Percentiles rank a stretch among this genome's conserved stretches.
Evolutionary conservation across 1,140 invertebrate species (phyloP).

Genomic region (Physella acuta): DNA sequence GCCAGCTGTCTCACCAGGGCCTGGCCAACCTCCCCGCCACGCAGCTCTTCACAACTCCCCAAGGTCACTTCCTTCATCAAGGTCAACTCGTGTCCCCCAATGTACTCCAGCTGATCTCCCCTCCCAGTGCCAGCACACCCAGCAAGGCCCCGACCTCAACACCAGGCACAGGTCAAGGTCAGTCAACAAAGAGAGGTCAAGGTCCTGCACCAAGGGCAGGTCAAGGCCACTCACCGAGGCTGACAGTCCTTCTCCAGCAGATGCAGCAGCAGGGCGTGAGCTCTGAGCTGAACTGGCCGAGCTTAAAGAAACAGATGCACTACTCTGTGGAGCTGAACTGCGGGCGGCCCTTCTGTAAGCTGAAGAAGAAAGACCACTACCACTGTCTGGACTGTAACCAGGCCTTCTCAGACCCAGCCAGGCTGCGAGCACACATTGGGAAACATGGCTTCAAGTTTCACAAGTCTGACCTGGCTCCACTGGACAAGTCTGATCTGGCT

Average conservation of each 20-base stretch:
- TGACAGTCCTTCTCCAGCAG: too few relatives aligned
- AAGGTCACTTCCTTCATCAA: conserved; percentile 14
- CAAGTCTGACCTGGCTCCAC: conserved; percentile 13
- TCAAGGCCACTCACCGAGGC: conserved; percentile 32
- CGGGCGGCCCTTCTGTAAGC: conserved; percentile 80
- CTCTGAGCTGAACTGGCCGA: conserved; percentile 38
- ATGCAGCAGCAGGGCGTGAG: conserved; percentile 29
- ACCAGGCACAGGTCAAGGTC: too few relatives aligned
- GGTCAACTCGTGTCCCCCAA: not conserved
- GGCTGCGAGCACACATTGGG: conserved; percentile 58
- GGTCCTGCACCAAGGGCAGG: too few relatives aligned
- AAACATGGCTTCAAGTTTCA: conserved; percentile 57
- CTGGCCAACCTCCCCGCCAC: too few relatives aligned
- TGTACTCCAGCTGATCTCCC: too few relatives aligned
- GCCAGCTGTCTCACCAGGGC: not conserved
- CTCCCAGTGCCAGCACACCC: not conserved
- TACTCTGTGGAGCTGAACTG: conserved; percentile 66
- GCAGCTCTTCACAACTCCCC: conserved; percentile 15
- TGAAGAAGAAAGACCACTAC: conserved; percentile 81
- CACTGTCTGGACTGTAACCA: conserved; percentile 87
- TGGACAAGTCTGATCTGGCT: not conserved
- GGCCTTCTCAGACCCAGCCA: conserved; percentile 62
- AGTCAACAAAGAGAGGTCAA: too few relatives aligned
- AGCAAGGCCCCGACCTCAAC: conserved; percentile 2
- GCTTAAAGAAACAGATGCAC: conserved; percentile 47